These are phyloP conservation scores for Matsumurasca onukii DNA, from an alignment of 1,140 invertebrate species.

Conservation along the genomic window DNA sequence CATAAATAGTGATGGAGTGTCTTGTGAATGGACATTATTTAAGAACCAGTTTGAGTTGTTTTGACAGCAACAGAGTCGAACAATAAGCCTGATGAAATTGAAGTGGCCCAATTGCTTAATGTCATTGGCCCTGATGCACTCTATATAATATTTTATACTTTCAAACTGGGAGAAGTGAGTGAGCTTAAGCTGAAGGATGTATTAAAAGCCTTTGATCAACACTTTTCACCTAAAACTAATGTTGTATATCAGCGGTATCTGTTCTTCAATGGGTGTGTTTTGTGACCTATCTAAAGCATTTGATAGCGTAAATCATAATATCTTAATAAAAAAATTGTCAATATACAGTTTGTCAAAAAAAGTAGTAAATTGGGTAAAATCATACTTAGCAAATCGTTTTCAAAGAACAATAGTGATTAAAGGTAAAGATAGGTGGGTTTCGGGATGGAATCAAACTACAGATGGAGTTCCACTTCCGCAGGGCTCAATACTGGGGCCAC, in stretches of 20 bases:
- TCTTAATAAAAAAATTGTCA: too few relatives aligned
- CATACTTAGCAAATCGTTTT: too few relatives aligned
- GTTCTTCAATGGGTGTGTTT: background rate
- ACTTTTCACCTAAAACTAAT: too few relatives aligned
- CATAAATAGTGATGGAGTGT: background rate
- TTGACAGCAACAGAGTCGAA: background rate
- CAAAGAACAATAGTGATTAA: too few relatives aligned
- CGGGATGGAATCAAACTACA: too few relatives aligned
- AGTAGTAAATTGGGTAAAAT: too few relatives aligned
- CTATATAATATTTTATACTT: background rate
- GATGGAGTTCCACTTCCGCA: too few relatives aligned
- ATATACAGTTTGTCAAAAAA: too few relatives aligned
- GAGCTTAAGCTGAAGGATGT: background rate
- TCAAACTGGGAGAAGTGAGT: background rate
- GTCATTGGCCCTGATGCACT: background rate
- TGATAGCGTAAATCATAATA: too few relatives aligned
- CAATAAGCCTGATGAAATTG: background rate
- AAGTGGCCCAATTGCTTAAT: background rate
- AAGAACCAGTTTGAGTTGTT: constrained; percentile 2
- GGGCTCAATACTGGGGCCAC: too few relatives aligned
- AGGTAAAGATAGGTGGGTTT: too few relatives aligned
- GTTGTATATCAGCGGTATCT: too few relatives aligned
- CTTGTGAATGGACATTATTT: background rate
- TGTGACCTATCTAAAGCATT: background rate
- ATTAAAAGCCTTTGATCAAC: background rate